phyloP scores from a whole-genome alignment of 1,140 invertebrate species.

The Drosophila nasuta region DNA sequence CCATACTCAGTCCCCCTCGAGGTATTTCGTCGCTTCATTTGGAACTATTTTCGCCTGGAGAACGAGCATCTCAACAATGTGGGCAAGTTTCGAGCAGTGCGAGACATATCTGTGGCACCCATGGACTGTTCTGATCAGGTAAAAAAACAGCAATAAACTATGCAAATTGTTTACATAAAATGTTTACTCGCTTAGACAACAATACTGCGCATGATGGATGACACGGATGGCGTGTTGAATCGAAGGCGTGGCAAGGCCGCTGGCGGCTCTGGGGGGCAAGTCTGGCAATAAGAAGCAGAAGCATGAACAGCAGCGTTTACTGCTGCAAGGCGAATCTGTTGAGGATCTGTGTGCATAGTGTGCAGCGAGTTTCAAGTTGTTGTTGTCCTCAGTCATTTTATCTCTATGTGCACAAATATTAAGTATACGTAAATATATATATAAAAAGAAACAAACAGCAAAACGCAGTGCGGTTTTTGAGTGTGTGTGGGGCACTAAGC shows the following conservation, averaged over 20 bases:
- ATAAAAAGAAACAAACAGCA: constrained; percentile 5
- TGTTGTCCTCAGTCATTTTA: neutral
- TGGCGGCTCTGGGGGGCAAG: constrained; percentile 56
- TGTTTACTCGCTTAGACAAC: constrained; percentile 85
- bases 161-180: neutral
- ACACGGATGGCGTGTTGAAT: constrained; percentile 94
- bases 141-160: neutral
- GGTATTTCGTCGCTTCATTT: constrained; percentile 94
- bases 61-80: constrained; percentile 98
- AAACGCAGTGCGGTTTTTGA: neutral
- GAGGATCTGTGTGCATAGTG: constrained; percentile 76
- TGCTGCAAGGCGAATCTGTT: constrained; percentile 79
- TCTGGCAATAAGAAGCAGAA: constrained; percentile 66
- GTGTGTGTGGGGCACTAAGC: neutral
- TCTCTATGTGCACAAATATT: constrained; percentile 51
- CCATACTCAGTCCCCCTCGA: constrained; percentile 92
- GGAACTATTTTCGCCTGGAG: constrained; percentile 97
- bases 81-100: constrained; percentile 95
- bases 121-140: constrained; percentile 91
- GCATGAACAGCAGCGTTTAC: constrained; percentile 66
- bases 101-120: constrained; percentile 95
- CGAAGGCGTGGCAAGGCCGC: constrained; percentile 74
- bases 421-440: constrained; percentile 50
- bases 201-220: constrained; percentile 98
- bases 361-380: neutral